Evolutionary conservation across 2,797 vertebrate species (phyloP), one percentile per base, ranked within the genome.

Genomic region (Carapus acus): DNA sequence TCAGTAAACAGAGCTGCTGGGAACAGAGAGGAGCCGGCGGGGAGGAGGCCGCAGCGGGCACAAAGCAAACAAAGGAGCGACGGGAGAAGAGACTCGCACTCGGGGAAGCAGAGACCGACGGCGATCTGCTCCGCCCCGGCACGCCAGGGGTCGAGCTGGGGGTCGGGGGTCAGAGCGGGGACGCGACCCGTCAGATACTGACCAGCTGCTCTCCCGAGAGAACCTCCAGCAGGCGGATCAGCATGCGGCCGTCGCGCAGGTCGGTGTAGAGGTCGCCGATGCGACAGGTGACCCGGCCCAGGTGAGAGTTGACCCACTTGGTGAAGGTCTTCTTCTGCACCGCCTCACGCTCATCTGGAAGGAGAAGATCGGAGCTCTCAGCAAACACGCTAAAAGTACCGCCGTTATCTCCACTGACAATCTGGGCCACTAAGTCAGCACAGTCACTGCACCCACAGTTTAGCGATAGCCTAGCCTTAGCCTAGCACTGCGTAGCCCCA

Each of bases 241-340:
- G 87, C 90, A 94, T 94, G 37, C 93, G 90, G 22, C 94, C 94
- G 58, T 96, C 94, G 1, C 94, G 87, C 52, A 96, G 86, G 84
- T 97, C 93, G 0, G 89, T 93, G 80, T 97, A 97, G 45, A 97
- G 85, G 83, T 97, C 94, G 4, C 90, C 89, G 38, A 97, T 94
- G 46, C 93, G 89, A 81, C 92, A 91, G 0, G 92, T 92, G 48
- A 94, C 93, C 4, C 93, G 81, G 43, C 91, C 90, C 71, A 97
- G 85, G 87, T 97, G 94, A 13, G 94, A 97, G 82, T 97, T 97
- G 53, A 97, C 93, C 94, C 94, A 97, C 82, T 97, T 97, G 67
- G 93, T 97, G 71, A 97, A 96, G 46, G 94, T 97, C 78, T 97
- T 97, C 87, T 97, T 97, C 84, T 95, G 93, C 34, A 96, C 94